phyloP scores from a whole-genome alignment of 2,888 invertebrate species.

The Mythimna albipuncta region DNA sequence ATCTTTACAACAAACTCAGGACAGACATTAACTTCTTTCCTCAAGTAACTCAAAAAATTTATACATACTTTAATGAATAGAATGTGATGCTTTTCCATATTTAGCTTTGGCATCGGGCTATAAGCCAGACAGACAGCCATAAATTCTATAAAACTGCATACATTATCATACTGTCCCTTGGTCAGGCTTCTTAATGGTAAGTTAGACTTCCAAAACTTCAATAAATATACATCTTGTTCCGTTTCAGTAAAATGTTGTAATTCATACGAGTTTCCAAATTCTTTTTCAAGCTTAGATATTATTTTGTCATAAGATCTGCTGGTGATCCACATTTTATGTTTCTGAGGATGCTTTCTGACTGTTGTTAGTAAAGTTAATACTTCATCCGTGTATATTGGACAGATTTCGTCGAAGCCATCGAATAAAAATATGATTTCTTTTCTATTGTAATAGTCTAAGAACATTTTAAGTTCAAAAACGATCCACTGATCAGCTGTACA shows the following conservation, averaged over 20 bases:
- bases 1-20: background rate
- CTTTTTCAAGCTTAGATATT: conserved; percentile 10
- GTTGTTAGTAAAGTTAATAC: conserved; percentile 33
- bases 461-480: conserved; percentile 39
- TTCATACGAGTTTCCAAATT: conserved; percentile 21
- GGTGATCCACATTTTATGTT: conserved; percentile 54
- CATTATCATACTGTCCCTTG: conserved; percentile 28
- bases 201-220: conserved; percentile 40
- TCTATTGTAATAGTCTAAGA: conserved; percentile 46
- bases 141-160: conserved; percentile 35
- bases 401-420: conserved; percentile 63
- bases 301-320: conserved; percentile 56
- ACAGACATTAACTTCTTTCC: conserved; percentile 12
- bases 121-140: background rate
- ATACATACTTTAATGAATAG: conserved; percentile 21
- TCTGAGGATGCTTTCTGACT: conserved; percentile 7
- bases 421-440: conserved; percentile 52
- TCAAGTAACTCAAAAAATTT: conserved; percentile 18
- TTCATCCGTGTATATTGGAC: conserved; percentile 48
- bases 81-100: background rate
- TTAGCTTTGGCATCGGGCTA: background rate
- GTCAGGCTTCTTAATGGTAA: conserved; percentile 28
- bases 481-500: conserved; percentile 17
- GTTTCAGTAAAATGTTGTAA: conserved; percentile 20
- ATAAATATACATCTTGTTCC: conserved; percentile 40